Base-by-base conservation (phyloP, 2,888 invertebrate genomes). In the Zele albiditarsus region DNA sequence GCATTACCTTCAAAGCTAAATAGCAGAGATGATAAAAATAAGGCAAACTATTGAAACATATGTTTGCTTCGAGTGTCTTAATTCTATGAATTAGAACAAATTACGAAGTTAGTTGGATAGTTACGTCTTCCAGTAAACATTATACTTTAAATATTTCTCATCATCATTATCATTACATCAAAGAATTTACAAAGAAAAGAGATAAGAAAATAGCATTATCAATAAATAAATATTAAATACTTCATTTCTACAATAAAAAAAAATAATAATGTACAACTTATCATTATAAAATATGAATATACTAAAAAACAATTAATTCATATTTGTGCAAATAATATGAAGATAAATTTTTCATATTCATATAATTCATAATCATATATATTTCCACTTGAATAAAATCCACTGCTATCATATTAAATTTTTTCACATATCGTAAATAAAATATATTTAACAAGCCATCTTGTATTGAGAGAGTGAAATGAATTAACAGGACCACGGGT, bases 401-500 rank as follows among this genome's bases (percentile, higher is more conserved):
- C 27, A 67, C 67, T 46, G 10, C 28, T 70, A 28, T 65, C 65
- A 62, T 46, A 20, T 71, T 38, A 71, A 12, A 16, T 28, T 25
- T 49, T 23, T 72, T 25, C 38, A 33, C 62, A 31, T 20, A 46
- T 33, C 23, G n/a, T 3, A 31, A 62, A 20, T 28, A 5, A 38
- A 8, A 63, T 28, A 31, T 42, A 65, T 49, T 65, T 27, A 72
- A 72, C 71, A 65, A 72, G 71, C 25, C 49, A 65, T 63, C 42
- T 71, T 46, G 28, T 12, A 12, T n/a, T 6, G n/a, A 20, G 53
- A 69, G 58, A 71, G 49, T 65, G 33, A 72, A 72, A 53, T 53
- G 33, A 65, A 72, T 72, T 65, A 72, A 65, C 71, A 71, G 53
- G 71, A 72, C 28, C 53, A 10, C 27, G 27, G 16, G 49, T 53